These are phyloP conservation scores for Caenorhabditis macrosperma DNA, from an alignment of 2,888 invertebrate species.

Conservation along the genomic window DNA sequence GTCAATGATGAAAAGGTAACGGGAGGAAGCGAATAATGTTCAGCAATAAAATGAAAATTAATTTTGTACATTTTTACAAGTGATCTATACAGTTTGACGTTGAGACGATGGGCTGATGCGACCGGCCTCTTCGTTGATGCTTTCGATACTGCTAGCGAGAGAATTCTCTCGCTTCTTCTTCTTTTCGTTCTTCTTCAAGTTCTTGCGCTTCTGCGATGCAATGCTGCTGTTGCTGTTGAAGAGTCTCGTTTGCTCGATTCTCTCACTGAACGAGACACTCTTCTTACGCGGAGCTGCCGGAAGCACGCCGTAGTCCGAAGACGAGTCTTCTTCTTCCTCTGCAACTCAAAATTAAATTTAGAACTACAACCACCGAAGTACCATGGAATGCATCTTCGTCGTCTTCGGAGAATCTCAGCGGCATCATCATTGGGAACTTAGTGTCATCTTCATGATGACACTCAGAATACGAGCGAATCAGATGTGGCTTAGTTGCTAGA, in stretches of 20 bases:
- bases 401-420: constrained; percentile 51
- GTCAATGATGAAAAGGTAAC: constrained; percentile 24
- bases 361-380: not conserved
- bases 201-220: constrained; percentile 42
- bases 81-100: constrained; percentile 48
- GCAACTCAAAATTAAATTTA: no score
- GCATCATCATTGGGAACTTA: constrained; percentile 11
- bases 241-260: constrained; percentile 48
- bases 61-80: constrained; percentile 53
- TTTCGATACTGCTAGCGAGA: constrained; percentile 30
- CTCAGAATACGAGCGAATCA: constrained; percentile 50
- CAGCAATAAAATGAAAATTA: constrained; percentile 6
- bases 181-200: constrained; percentile 56
- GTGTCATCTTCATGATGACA: constrained; percentile 46
- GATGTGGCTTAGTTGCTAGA: constrained; percentile 8
- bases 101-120: constrained; percentile 39
- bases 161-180: constrained; percentile 59
- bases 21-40: constrained; percentile 16
- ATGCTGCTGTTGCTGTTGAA: constrained; percentile 58
- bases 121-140: constrained; percentile 43
- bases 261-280: constrained; percentile 58
- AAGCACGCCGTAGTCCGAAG: constrained; percentile 27
- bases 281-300: constrained; percentile 48
- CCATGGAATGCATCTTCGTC: constrained; percentile 57
- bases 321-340: constrained; percentile 38